phyloP scores from a whole-genome alignment of 2,888 invertebrate genomes.

The Herminia tarsipennalis region DNA sequence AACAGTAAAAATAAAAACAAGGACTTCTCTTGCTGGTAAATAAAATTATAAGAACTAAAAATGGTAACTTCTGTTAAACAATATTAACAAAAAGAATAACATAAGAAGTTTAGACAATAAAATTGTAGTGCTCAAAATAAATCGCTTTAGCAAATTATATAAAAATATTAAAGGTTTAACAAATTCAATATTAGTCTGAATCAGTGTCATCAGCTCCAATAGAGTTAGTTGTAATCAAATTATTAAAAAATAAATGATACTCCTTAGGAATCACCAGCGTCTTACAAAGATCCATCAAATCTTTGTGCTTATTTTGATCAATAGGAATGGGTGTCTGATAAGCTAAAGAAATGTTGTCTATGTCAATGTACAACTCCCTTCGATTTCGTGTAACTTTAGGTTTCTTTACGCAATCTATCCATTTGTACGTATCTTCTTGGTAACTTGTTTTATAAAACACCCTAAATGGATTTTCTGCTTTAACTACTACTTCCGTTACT shows the following conservation, averaged over 20 bases:
- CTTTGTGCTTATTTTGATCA: conserved; percentile 13
- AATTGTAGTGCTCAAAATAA: too few relatives aligned
- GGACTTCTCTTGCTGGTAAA: too few relatives aligned
- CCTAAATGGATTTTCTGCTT: conserved; percentile 5
- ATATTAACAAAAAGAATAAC: too few relatives aligned
- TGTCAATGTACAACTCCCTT: background rate
- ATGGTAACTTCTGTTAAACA: too few relatives aligned
- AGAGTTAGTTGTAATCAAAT: conserved; percentile 1
- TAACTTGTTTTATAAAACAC: conserved; percentile 5
- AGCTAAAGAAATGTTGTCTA: conserved; percentile 2
- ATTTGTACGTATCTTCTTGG: conserved; percentile 5
- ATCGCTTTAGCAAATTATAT: background rate
- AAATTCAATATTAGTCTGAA: background rate
- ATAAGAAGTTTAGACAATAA: too few relatives aligned
- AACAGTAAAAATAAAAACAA: too few relatives aligned
- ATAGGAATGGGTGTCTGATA: conserved; percentile 6
- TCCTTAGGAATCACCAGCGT: conserved; percentile 7
- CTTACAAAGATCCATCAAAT: conserved; percentile 9
- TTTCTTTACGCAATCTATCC: conserved; percentile 6
- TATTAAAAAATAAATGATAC: conserved; percentile 9
- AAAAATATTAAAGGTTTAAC: background rate
- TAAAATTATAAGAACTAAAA: too few relatives aligned
- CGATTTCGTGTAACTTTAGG: conserved; percentile 6
- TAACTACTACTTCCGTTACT: conserved; percentile 7
- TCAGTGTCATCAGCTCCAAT: background rate